These are phyloP conservation scores for Leptinotarsa peninsularis DNA, from an alignment of 2,888 invertebrate species.

Conservation along the genomic window DNA sequence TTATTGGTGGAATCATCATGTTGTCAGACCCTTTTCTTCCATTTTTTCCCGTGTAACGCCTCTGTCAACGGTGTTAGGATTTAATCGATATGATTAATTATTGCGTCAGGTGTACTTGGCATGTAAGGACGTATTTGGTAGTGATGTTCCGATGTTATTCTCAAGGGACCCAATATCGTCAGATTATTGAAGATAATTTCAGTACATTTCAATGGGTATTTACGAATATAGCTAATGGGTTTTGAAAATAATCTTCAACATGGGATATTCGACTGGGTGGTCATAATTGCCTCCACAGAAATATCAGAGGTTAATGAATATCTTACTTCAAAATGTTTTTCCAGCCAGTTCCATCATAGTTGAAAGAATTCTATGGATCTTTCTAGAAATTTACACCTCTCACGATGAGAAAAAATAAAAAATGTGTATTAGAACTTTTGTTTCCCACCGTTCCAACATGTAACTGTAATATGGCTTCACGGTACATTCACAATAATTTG, in stretches of 20 bases:
- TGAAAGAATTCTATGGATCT: too few species aligned
- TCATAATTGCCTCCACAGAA: neutral
- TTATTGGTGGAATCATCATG: too few species aligned
- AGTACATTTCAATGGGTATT: neutral
- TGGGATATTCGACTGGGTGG: neutral
- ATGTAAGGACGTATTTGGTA: conserved; percentile 10
- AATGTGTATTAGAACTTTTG: too few species aligned
- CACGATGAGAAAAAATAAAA: too few species aligned
- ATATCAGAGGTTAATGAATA: too few species aligned
- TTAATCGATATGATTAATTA: conserved; percentile 15
- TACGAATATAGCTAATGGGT: neutral
- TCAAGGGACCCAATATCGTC: neutral
- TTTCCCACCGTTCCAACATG: too few species aligned
- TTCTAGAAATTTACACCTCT: too few species aligned
- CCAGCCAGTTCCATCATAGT: too few species aligned
- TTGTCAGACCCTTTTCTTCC: neutral
- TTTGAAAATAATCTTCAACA: neutral
- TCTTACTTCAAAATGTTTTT: too few species aligned
- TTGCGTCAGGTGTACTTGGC: conserved; percentile 11
- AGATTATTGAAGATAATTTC: conserved; percentile 13
- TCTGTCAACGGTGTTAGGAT: neutral
- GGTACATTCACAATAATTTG: too few species aligned
- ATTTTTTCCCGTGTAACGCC: neutral
- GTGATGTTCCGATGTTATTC: neutral
- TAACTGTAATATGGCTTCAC: too few species aligned